Percentiles rank a stretch among this genome's conserved stretches.
phyloP scores from a whole-genome alignment of 2,888 invertebrate genomes.

The Dryobotodes eremita region DNA sequence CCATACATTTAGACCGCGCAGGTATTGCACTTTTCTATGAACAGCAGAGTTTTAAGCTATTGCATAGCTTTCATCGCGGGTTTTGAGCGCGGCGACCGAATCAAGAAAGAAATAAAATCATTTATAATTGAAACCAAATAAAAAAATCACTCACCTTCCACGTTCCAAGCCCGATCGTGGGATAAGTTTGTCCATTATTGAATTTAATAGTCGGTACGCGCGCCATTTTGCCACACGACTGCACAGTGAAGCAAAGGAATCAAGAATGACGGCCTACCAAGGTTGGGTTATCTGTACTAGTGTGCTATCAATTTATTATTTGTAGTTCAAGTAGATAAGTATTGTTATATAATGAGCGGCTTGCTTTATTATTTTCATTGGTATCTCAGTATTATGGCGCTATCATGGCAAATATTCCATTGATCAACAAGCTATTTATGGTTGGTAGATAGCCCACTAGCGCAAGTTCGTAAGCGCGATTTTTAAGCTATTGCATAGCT shows the following conservation, averaged over 20 bases:
- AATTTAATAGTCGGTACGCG: constrained; percentile 52
- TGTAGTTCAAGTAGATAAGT: constrained; percentile 38
- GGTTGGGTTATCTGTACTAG: constrained; percentile 38
- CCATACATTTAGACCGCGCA: no score
- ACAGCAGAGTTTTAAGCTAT: no score
- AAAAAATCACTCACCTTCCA: constrained; percentile 61
- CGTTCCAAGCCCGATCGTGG: constrained; percentile 70
- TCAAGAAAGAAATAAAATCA: no score
- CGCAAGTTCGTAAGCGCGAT: no score
- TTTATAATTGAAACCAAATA: not conserved
- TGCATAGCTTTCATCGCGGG: no score
- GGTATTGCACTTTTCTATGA: no score
- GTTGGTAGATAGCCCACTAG: not conserved
- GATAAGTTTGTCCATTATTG: constrained; percentile 76
- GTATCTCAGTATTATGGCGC: constrained; percentile 8
- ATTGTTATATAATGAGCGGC: constrained; percentile 49
- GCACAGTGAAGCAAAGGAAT: constrained; percentile 28
- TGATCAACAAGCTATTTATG: not conserved
- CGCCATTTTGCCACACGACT: constrained; percentile 49
- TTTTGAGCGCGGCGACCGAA: no score
- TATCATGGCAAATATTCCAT: constrained; percentile 19
- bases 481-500: no score
- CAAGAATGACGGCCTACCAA: constrained; percentile 28
- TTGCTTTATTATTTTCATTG: constrained; percentile 30
- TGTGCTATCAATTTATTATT: constrained; percentile 49